phyloP scores from a whole-genome alignment of 2,888 invertebrate genomes.

The Agrochola macilenta region DNA sequence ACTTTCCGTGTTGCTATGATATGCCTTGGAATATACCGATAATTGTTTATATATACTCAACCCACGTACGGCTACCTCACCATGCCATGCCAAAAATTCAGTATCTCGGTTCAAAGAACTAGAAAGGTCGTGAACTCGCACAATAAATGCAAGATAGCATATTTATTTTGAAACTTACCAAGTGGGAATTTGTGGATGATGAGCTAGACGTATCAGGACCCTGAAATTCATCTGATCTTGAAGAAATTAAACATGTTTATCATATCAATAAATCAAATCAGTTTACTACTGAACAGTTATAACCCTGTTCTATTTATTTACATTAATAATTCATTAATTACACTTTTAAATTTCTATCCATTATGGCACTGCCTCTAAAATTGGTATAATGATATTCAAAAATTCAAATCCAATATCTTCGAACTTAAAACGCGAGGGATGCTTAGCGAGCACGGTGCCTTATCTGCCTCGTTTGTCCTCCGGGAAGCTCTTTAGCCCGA shows the following conservation, averaged over 20 bases:
- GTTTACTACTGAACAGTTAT: not conserved
- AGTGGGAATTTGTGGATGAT: slow-evolving; percentile 4
- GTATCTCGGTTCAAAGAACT: slow-evolving; percentile 29
- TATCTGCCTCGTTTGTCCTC: slow-evolving; percentile 87
- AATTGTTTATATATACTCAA: slow-evolving; percentile 34
- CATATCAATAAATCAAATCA: not conserved
- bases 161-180: not conserved
- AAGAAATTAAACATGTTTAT: not conserved
- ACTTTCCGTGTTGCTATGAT: not conserved
- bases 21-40: not conserved
- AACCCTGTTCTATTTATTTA: not conserved
- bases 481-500: slow-evolving; percentile 83
- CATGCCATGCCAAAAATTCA: slow-evolving; percentile 22
- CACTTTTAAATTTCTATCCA: not conserved
- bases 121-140: slow-evolving; percentile 34
- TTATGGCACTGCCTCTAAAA: slow-evolving; percentile 19
- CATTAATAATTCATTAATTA: not conserved
- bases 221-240: not conserved
- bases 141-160: slow-evolving; percentile 22
- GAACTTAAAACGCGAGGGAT: slow-evolving; percentile 54
- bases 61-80: slow-evolving; percentile 19
- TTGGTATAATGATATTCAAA: slow-evolving; percentile 33
- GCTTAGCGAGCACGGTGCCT: slow-evolving; percentile 73
- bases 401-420: slow-evolving; percentile 54
- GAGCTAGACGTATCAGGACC: not conserved